Evolutionary conservation across 2,113 vertebrate genomes (phyloP).

Genomic region (Picathartes gymnocephalus): DNA sequence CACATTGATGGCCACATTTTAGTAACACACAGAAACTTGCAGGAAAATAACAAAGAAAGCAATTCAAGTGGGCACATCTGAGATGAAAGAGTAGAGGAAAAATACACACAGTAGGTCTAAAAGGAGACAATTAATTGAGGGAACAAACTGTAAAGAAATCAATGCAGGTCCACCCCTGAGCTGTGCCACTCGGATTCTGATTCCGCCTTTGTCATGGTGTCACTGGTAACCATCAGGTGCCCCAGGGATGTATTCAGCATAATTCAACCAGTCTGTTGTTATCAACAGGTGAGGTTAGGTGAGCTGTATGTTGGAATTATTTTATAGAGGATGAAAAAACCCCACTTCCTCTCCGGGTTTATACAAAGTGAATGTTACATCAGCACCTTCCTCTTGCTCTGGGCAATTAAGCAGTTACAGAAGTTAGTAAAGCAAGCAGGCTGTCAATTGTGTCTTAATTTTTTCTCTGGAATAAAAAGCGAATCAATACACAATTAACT

Average conservation of each 20-base stretch:
- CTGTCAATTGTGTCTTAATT: background rate
- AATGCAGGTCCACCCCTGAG: background rate
- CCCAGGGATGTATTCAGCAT: background rate
- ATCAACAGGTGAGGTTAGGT: background rate
- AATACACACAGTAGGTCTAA: background rate
- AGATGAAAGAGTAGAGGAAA: background rate
- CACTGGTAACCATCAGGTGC: background rate
- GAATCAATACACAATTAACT: slow-evolving; percentile 19
- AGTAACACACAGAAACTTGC: background rate
- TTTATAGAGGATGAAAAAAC: background rate
- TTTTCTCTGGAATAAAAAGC: background rate
- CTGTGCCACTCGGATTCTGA: background rate
- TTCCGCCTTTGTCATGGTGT: background rate
- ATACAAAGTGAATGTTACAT: background rate
- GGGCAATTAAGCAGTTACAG: background rate
- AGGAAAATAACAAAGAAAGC: background rate
- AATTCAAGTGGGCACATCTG: background rate
- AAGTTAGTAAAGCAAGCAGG: background rate
- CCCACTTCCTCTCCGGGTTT: background rate
- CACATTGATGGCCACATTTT: background rate
- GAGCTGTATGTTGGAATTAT: background rate
- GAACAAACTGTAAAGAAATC: background rate
- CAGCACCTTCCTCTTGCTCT: background rate
- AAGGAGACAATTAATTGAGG: background rate
- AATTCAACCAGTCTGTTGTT: background rate